A percentile compares a stretch with the other conserved stretches of the same genome.
These are phyloP conservation scores for Calycopis cecrops DNA, from an alignment of 1,140 invertebrate species.

Conservation along the genomic window DNA sequence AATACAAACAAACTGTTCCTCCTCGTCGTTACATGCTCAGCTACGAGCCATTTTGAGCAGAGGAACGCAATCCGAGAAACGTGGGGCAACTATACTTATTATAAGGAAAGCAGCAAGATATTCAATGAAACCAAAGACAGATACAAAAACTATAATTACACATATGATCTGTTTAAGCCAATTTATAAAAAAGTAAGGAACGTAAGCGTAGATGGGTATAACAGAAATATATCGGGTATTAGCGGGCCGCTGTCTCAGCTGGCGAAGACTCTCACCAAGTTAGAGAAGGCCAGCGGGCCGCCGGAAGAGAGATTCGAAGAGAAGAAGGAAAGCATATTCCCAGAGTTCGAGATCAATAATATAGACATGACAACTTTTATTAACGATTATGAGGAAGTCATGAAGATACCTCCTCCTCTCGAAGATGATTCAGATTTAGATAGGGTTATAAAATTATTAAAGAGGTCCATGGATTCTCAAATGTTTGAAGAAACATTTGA, in stretches of 20 bases:
- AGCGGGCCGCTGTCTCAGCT: slow-evolving; percentile 43
- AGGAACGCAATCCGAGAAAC: slow-evolving; percentile 85
- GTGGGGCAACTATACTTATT: slow-evolving; percentile 83
- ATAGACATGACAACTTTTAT: slow-evolving; percentile 51
- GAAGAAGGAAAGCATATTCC: slow-evolving; percentile 43
- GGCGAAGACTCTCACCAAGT: slow-evolving; percentile 45
- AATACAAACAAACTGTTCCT: slow-evolving; percentile 74
- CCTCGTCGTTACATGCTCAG: slow-evolving; percentile 84
- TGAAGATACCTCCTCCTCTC: slow-evolving; percentile 69
- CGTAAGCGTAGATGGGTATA: slow-evolving; percentile 35
- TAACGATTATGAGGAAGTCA: slow-evolving; percentile 57
- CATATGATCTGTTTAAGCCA: slow-evolving; percentile 47
- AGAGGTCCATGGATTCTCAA: slow-evolving; percentile 38
- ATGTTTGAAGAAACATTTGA: slow-evolving; percentile 27
- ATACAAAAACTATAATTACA: slow-evolving; percentile 58
- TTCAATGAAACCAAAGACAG: slow-evolving; percentile 39
- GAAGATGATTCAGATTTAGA: slow-evolving; percentile 55
- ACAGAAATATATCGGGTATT: slow-evolving; percentile 47
- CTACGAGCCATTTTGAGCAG: slow-evolving; percentile 79
- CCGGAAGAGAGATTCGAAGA: slow-evolving; percentile 60
- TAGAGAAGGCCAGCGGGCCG: slow-evolving; percentile 38
- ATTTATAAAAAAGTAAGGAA: slow-evolving; percentile 25
- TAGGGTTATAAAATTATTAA: slow-evolving; percentile 42
- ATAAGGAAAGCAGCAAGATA: slow-evolving; percentile 42
- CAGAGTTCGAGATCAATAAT: slow-evolving; percentile 66